phyloP scores from a whole-genome alignment of 1,140 invertebrate genomes.

The Camponotus vicinus region DNA sequence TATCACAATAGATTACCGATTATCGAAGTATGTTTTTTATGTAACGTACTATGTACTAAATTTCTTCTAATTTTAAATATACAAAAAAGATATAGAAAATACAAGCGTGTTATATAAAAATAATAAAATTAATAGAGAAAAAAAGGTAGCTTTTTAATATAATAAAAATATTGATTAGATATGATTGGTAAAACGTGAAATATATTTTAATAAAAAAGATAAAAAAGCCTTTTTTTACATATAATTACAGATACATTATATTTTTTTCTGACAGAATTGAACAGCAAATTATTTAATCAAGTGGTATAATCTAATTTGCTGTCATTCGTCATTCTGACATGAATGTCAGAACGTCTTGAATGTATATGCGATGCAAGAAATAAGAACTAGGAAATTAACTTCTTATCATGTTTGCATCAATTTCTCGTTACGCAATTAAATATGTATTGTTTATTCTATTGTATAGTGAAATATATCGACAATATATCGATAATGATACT shows the following conservation, averaged over 20 bases:
- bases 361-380: no score
- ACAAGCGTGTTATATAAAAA: neutral
- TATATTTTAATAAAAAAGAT: no score
- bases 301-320: no score
- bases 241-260: no score
- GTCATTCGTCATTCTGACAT: no score
- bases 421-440: neutral
- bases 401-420: neutral
- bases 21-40: neutral
- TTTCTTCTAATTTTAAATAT: neutral
- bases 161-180: neutral
- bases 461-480: neutral
- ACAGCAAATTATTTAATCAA: no score
- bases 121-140: neutral
- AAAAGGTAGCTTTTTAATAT: neutral
- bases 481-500: slow-evolving; percentile 16
- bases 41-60: neutral
- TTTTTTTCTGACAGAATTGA: no score
- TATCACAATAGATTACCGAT: neutral
- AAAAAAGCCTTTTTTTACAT: no score
- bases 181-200: no score
- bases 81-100: neutral
- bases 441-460: neutral
- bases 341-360: no score
- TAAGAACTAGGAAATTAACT: neutral